These are phyloP conservation scores for Alosa alosa DNA, from an alignment of 2,113 vertebrate genomes.

Conservation along the genomic window DNA sequence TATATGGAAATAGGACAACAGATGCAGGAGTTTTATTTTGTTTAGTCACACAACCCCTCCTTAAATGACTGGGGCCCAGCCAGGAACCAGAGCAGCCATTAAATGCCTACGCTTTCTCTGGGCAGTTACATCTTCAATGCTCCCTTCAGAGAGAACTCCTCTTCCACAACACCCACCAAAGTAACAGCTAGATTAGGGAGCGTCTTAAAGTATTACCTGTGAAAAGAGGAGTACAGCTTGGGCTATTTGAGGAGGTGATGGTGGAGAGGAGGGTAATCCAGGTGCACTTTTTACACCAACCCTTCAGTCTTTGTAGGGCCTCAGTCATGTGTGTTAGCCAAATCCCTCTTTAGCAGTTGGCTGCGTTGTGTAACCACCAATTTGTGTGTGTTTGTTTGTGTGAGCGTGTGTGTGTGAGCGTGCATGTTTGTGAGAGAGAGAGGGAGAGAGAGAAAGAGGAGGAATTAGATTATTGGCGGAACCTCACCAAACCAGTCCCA, in stretches of 20 bases:
- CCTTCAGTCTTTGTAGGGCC: neutral
- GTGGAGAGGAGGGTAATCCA: neutral
- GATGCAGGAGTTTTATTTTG: neutral
- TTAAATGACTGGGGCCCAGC: neutral
- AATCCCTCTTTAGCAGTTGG: neutral
- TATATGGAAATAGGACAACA: neutral
- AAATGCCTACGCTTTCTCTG: neutral
- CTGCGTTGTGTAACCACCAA: neutral
- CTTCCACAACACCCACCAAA: neutral
- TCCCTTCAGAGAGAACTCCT: neutral
- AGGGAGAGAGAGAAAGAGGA: neutral
- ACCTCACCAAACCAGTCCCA: neutral
- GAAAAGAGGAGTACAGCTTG: neutral
- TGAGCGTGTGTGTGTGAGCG: neutral
- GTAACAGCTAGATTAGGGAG: neutral
- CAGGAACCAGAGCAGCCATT: neutral
- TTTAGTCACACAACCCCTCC: neutral
- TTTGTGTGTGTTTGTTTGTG: neutral
- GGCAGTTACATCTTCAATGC: neutral
- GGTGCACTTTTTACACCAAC: neutral
- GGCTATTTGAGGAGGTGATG: neutral
- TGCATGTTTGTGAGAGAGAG: neutral
- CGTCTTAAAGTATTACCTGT: conserved; percentile 11
- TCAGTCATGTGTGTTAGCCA: neutral
- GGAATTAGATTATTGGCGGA: neutral